Conservation (phyloP, 2,888 invertebrate genomes). For the Dastarcus helophoroides region DNA sequence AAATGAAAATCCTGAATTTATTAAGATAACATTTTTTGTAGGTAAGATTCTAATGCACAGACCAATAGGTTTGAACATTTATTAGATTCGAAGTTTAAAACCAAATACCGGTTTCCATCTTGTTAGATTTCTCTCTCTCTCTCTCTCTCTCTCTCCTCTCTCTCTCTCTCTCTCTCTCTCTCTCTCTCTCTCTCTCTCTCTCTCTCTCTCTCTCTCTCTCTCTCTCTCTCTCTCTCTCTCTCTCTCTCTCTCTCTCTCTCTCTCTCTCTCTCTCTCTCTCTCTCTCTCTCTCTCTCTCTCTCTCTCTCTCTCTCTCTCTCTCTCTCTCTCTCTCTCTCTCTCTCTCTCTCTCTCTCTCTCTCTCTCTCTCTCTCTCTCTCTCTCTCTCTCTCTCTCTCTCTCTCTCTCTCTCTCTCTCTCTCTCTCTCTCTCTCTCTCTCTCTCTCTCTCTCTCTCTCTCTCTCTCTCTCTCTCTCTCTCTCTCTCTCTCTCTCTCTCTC, state of each 20-base stretch:
- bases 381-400: conserved; percentile 2
- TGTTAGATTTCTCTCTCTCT: no score
- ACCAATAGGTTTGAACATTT: no score
- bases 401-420: conserved; percentile 2
- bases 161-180: conserved; percentile 2
- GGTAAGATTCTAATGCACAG: no score
- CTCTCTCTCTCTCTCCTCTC: conserved; percentile 1
- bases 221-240: conserved; percentile 2
- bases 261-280: conserved; percentile 2
- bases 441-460: conserved; percentile 2
- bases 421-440: conserved; percentile 2
- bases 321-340: conserved; percentile 2
- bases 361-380: conserved; percentile 2
- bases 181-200: conserved; percentile 2
- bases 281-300: conserved; percentile 2
- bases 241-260: conserved; percentile 2
- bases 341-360: conserved; percentile 2
- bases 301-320: conserved; percentile 2
- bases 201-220: conserved; percentile 2
- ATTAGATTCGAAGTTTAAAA: no score
- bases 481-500: conserved; percentile 8
- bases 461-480: conserved; percentile 2
- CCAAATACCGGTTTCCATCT: no score
- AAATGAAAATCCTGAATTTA: no score
- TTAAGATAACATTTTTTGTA: no score